Conservation (phyloP, 2,113 vertebrate genomes). For the Melospiza georgiana region DNA sequence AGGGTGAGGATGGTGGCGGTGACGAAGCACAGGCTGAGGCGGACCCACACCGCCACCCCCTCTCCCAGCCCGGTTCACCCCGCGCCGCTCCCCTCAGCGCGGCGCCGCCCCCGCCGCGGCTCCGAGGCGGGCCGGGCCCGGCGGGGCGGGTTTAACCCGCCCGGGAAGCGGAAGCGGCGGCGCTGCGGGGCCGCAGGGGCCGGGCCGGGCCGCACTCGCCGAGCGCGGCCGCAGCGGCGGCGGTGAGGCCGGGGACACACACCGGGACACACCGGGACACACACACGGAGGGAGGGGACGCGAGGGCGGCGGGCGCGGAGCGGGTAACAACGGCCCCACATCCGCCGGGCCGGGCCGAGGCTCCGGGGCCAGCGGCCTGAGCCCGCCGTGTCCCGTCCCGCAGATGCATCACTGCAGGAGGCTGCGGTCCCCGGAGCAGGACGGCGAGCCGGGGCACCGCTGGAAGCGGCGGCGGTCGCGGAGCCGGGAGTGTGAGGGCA, state of each 20-base stretch:
- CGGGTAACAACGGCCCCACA: too few species aligned
- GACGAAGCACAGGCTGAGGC: neutral
- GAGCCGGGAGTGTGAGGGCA: slow-evolving; percentile 72
- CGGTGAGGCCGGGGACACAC: too few species aligned
- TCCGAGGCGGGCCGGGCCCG: too few species aligned
- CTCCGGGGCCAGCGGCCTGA: neutral
- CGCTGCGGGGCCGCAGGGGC: neutral
- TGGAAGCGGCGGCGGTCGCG: slow-evolving; percentile 78
- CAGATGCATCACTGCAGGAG: slow-evolving; percentile 82
- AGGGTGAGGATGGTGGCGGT: neutral
- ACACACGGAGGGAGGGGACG: too few species aligned
- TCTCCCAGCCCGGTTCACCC: rapidly evolving
- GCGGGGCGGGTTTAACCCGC: neutral
- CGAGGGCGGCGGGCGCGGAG: too few species aligned
- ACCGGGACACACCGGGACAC: too few species aligned
- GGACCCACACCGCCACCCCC: too few species aligned
- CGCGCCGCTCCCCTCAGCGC: neutral
- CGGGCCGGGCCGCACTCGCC: too few species aligned
- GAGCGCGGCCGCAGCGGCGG: too few species aligned
- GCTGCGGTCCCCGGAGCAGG: slow-evolving; percentile 75
- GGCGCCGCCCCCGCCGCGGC: neutral
- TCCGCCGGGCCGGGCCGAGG: too few species aligned
- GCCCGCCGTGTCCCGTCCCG: neutral
- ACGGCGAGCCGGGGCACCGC: slow-evolving; percentile 66
- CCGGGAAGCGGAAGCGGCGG: neutral